Evolutionary conservation across 1,140 invertebrate species (phyloP).

Genomic region (Globodera rostochiensis): DNA sequence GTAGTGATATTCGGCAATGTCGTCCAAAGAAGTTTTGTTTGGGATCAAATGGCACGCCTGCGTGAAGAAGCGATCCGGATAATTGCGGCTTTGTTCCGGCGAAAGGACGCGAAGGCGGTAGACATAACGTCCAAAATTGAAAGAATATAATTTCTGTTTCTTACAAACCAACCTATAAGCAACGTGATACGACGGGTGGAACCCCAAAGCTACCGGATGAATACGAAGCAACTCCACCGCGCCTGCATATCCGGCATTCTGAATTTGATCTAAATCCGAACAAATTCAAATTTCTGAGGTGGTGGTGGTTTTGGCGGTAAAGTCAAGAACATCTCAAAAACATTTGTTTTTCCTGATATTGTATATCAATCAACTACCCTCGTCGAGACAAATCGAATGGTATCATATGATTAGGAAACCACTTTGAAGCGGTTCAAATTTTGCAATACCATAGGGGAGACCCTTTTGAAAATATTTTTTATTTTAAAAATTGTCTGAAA

Average conservation of each 20-base stretch:
- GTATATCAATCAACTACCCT: no score
- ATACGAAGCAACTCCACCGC: conserved; percentile 41
- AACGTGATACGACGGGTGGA: conserved; percentile 43
- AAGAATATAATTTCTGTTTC: background rate
- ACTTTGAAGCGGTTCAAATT: no score
- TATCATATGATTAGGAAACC: no score
- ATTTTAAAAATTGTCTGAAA: no score
- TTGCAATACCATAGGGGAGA: no score
- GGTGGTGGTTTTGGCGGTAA: no score
- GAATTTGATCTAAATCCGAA: conserved; percentile 13
- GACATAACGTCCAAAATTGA: conserved; percentile 44
- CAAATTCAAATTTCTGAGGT: no score
- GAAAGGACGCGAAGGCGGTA: conserved; percentile 49
- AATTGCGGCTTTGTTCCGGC: conserved; percentile 6
- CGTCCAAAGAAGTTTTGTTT: conserved; percentile 30
- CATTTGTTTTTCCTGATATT: no score
- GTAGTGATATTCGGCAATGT: conserved; percentile 51
- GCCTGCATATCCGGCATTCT: background rate
- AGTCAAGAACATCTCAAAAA: no score
- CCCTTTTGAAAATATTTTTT: no score
- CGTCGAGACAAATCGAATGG: no score
- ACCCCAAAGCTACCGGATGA: conserved; percentile 50
- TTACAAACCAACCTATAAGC: conserved; percentile 41
- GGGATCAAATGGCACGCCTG: background rate
- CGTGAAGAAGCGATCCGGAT: background rate